These are phyloP conservation scores for Lasaia peninsularis DNA, from an alignment of 1,140 invertebrate genomes.

Conservation along the genomic window DNA sequence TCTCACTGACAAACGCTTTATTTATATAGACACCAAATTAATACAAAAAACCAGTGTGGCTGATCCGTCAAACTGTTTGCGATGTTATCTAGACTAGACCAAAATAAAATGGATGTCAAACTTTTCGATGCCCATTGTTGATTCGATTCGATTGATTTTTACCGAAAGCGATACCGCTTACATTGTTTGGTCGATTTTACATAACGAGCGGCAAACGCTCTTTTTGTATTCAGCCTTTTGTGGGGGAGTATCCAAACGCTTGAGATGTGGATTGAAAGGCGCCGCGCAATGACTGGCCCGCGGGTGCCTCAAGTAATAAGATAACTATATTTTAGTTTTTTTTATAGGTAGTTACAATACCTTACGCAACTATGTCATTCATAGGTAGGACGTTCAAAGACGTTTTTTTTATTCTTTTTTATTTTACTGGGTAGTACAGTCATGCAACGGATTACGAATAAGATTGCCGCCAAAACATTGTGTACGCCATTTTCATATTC, in stretches of 20 bases:
- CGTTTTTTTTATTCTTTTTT: no score
- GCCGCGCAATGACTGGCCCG: conserved; percentile 55
- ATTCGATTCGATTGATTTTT: conserved; percentile 71
- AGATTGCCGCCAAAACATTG: no score
- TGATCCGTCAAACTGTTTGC: conserved; percentile 19
- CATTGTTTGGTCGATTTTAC: conserved; percentile 71
- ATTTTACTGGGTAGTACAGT: no score
- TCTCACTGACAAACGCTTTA: conserved; percentile 22
- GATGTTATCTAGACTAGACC: conserved; percentile 22
- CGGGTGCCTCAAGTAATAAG: conserved; percentile 25
- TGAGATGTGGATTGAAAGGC: conserved; percentile 66
- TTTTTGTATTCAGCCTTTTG: conserved; percentile 56
- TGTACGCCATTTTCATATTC: no score
- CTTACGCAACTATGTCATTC: neutral
- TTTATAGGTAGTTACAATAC: neutral
- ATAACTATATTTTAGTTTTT: neutral
- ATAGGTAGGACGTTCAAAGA: no score
- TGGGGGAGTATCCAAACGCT: conserved; percentile 64
- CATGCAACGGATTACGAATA: no score
- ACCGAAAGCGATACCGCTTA: conserved; percentile 63
- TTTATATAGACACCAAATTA: conserved; percentile 25
- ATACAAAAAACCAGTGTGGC: conserved; percentile 18
- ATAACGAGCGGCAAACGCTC: conserved; percentile 68
- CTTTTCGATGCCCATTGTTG: conserved; percentile 57
- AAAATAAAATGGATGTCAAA: conserved; percentile 38